phyloP scores from a whole-genome alignment of 1,140 invertebrate species.

The Neodiprion fabricii region DNA sequence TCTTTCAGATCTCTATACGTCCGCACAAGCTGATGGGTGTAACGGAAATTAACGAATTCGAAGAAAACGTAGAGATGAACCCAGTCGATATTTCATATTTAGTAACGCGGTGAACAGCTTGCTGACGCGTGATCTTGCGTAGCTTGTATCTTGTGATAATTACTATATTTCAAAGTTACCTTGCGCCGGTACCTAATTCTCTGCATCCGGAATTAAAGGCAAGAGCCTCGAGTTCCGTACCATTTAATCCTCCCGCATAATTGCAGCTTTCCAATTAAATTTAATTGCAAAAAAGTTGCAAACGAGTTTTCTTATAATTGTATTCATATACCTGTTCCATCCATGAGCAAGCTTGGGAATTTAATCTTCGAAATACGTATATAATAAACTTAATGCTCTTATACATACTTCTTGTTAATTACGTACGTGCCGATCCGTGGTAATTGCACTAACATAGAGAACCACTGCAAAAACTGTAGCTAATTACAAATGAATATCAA shows the following conservation, averaged over 20 bases:
- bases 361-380: conserved; percentile 3
- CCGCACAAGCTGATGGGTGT: neutral
- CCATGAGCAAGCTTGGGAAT: neutral
- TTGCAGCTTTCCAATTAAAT: conserved; percentile 11
- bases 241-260: conserved; percentile 12
- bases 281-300: conserved; percentile 13
- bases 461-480: neutral
- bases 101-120: neutral
- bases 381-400: neutral
- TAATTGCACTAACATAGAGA: neutral
- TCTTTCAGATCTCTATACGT: neutral
- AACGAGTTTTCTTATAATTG: conserved; percentile 1
- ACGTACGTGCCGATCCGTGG: neutral
- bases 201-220: conserved; percentile 12
- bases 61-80: neutral
- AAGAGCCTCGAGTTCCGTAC: neutral
- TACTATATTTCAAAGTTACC: too few relatives aligned
- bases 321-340: conserved; percentile 2
- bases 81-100: neutral
- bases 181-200: neutral
- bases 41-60: neutral
- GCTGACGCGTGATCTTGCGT: neutral
- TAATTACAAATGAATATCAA: neutral
- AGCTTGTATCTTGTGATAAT: neutral
- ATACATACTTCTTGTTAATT: neutral